Base-by-base conservation (phyloP, 2,888 invertebrate species). In the Agriopis aurantiaria region DNA sequence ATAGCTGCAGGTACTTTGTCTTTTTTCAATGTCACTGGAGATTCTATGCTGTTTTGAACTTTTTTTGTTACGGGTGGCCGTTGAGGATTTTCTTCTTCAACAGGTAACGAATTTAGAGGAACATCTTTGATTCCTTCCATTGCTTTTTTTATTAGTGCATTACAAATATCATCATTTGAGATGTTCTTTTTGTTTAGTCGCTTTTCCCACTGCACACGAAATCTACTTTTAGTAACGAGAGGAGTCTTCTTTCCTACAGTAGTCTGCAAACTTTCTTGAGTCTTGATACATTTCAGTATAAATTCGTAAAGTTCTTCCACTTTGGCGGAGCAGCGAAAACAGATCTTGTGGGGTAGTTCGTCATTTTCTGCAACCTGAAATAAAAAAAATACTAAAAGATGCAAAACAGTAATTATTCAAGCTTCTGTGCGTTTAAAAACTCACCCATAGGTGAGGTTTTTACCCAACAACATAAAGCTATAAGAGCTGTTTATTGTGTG, bases 301-400 rank as follows among this genome's bases (percentile, higher is more conserved):
- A 95, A 95, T 77, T 95, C 95, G 81, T 91, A 80, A 6, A 94
- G 82, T 75, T 95, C 95, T 77, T 94, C 92, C 41, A 95, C 85
- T 77, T 95, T 95, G 12, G 95, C 94, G 66, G 95, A 94, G 74
- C 95, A 95, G 14, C 95, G 85, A 74, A 93, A 95, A 78, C 95
- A 95, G 68, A 95, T 93, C 86, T 92, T 95, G 75, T 94, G 93
- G n/a, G 95, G 94, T 3, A 95, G 82, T 51, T 92, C 91, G 83
- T 95, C 95, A 83, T 91, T 90, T 82, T 94, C 94, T 40, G 87
- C 83, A 73, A 95, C 83, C 95, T 95, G 86, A 51, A 91, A 92
- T 70, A 10, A 69, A 68, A 74, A n/a, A 70, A 43, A 75, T 3
- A 40, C 2, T 4, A 17, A 17, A 3, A 8, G 1, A 10, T 17